Conservation (phyloP, 2,888 invertebrate genomes). For the Drosophila planitibia region DNA sequence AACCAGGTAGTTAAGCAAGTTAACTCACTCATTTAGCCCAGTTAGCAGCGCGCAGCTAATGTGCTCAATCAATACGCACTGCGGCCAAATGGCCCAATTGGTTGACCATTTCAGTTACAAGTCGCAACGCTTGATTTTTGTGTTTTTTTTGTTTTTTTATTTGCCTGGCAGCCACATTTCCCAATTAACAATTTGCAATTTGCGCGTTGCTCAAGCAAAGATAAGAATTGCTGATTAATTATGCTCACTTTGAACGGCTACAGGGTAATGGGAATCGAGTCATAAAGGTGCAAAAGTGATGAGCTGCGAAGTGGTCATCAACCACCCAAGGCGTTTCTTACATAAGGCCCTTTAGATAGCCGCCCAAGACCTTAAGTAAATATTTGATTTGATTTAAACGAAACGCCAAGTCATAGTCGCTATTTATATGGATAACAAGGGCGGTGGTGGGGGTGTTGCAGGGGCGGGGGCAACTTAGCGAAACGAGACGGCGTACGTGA, state of each 20-base stretch:
- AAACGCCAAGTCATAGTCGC: conserved; percentile 69
- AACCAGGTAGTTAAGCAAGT: conserved; percentile 35
- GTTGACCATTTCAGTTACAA: conserved; percentile 53
- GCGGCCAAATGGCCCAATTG: conserved; percentile 18
- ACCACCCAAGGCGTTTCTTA: conserved; percentile 74
- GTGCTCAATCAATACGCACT: conserved; percentile 42
- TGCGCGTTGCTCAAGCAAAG: not conserved
- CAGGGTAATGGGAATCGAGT: conserved; percentile 5
- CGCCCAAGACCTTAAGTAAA: conserved; percentile 58
- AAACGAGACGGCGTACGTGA: conserved; percentile 50
- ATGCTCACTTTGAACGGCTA: not conserved
- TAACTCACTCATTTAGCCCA: conserved; percentile 13
- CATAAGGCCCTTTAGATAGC: conserved; percentile 60
- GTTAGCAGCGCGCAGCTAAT: conserved; percentile 53
- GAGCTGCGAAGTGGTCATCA: conserved; percentile 43
- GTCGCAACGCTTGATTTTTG: conserved; percentile 18
- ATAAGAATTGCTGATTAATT: not conserved
- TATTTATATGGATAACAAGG: not conserved
- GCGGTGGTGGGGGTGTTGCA: not conserved
- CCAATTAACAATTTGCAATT: conserved; percentile 33
- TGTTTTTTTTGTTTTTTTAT: not conserved
- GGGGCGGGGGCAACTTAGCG: conserved; percentile 14
- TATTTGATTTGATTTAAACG: conserved; percentile 77
- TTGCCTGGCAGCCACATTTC: conserved; percentile 10
- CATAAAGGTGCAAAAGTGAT: conserved; percentile 1